Evolutionary conservation across 2,888 invertebrate species (phyloP), one percentile per base, ranked within the genome.

Genomic region (Scelioninae gen. 1): DNA sequence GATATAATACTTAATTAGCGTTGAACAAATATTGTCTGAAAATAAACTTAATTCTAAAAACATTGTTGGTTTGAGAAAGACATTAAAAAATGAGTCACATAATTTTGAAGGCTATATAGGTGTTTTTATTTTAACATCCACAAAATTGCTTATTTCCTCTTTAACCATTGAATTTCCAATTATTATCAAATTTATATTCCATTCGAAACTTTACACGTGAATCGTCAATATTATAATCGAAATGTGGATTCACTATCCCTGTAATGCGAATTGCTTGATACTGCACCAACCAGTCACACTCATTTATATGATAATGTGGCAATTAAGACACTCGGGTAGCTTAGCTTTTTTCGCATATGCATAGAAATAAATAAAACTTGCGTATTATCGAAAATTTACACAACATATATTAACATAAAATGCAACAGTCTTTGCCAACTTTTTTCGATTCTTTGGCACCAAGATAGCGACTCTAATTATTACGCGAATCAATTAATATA

Each of bases 251-350:
- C 56, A 40, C 63, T 29, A 53, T 56, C 55, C 5, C 34, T 34
- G 13, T 34, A n/a, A 53, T 69, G 40, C 55, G 53, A 75, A 56
- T 51, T 65, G 38, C 55, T 69, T n/a, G 69, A 69, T 63, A 43
- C 23, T 76, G 76, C 82, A 72, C 45, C 82, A 68, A 56, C 32
- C 74, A 68, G 72, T 77, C 60, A 49, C 66, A 79, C 75, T 83
- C 83, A 55, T 83, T 83, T 83, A 62, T 83, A 83, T 83, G 76
- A 74, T 83, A 76, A 83, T 83, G 56, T 29, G 62, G 79, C 72
- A 79, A 83, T 83, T 79, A 79, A 83, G 66, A 66, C 69, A 83
- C 66, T 62, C 76, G 80, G 76, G 66, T 76, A 53, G 68, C 71
- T 75, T 65, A 76, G 72, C 43, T 63, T 80, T 82, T 78, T 80